phyloP scores from a whole-genome alignment of 2,113 vertebrate species.

The Pterocles burchelli region DNA sequence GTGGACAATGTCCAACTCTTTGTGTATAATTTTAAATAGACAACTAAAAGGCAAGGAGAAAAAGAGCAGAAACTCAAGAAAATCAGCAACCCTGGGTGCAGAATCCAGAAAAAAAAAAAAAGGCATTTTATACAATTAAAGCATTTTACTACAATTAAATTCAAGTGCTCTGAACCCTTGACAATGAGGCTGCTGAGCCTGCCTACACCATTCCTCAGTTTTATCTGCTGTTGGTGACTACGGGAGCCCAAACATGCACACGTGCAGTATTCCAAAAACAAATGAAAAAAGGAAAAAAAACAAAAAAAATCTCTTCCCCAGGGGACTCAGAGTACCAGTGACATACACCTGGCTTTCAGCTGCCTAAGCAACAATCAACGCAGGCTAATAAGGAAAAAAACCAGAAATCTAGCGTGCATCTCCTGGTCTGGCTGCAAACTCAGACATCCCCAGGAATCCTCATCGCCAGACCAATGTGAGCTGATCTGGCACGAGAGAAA shows the following conservation, averaged over 20 bases:
- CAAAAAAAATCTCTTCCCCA: not conserved
- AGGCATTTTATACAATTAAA: not conserved
- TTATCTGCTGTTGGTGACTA: fast-evolving
- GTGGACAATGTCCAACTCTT: not conserved
- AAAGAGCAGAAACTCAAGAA: not conserved
- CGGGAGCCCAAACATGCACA: not conserved
- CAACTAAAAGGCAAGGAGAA: not conserved
- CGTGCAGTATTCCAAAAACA: not conserved
- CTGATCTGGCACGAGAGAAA: not conserved
- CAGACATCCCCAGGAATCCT: not conserved
- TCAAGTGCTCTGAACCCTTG: not conserved
- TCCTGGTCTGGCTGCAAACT: not conserved
- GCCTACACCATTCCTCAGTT: not conserved
- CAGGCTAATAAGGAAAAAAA: not conserved
- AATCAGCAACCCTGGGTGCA: not conserved
- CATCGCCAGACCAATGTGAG: not conserved
- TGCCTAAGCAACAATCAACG: not conserved
- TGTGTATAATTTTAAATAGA: not conserved
- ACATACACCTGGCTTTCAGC: not conserved
- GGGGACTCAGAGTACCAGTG: fast-evolving
- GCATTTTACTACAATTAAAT: not conserved
- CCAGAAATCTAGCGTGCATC: not conserved
- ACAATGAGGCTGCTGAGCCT: not conserved
- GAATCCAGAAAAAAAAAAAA: not conserved
- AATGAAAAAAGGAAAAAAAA: not conserved